A percentile compares a stretch with the other conserved stretches of the same genome.
Evolutionary conservation across 2,888 invertebrate genomes (phyloP).

Genomic region (Chaitophorus viminalis): DNA sequence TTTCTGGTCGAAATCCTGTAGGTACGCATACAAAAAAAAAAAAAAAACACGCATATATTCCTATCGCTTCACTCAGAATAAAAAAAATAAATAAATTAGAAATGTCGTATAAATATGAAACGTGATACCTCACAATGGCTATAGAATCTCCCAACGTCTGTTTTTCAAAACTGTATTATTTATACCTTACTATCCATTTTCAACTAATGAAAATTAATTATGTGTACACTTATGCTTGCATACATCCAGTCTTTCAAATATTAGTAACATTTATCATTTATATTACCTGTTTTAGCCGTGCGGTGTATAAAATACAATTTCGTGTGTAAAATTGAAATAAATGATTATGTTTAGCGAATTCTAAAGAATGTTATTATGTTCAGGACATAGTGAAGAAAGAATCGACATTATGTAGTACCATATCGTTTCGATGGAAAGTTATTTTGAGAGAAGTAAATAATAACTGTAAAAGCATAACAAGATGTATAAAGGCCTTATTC

Average conservation of each 20-base stretch:
- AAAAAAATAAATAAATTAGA: background rate
- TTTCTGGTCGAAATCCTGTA: too few relatives aligned
- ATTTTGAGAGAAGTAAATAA: too few relatives aligned
- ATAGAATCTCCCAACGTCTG: background rate
- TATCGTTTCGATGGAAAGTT: too few relatives aligned
- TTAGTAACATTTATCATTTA: background rate
- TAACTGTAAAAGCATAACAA: too few relatives aligned
- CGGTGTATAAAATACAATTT: background rate
- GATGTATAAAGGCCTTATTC: too few relatives aligned
- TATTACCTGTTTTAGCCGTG: background rate
- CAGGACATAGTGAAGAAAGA: background rate
- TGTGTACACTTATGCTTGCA: background rate
- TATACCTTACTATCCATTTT: background rate
- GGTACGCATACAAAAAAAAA: too few relatives aligned
- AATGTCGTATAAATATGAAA: background rate
- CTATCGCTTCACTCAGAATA: too few relatives aligned
- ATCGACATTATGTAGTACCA: too few relatives aligned
- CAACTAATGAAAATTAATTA: constrained; percentile 20
- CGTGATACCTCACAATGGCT: background rate
- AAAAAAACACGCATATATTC: too few relatives aligned
- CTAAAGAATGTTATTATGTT: background rate
- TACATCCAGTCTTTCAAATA: background rate
- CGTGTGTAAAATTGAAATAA: background rate
- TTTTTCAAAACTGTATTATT: background rate
- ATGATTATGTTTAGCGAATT: background rate